Conservation (phyloP, 2,888 invertebrate genomes). For the Scrobipalpa atriplicella region DNA sequence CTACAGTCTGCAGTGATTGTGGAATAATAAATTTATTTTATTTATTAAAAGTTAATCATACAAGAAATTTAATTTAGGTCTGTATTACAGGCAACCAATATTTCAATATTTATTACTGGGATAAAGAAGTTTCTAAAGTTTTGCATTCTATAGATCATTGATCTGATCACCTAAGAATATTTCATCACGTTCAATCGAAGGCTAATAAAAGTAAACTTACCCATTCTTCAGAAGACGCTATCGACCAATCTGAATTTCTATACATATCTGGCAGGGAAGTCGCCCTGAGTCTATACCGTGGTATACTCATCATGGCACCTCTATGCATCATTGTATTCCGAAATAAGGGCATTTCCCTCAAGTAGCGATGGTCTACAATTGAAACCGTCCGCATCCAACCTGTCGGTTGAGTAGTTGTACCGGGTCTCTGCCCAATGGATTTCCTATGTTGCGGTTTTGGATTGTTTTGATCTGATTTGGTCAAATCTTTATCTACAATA, state of each 20-base stretch:
- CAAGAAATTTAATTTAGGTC: no score
- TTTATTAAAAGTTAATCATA: neutral
- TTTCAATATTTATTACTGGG: no score
- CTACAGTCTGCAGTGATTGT: neutral
- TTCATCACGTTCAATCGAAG: neutral
- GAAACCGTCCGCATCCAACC: slow-evolving; percentile 78
- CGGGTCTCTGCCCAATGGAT: slow-evolving; percentile 35
- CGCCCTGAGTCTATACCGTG: slow-evolving; percentile 90
- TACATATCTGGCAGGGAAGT: slow-evolving; percentile 96
- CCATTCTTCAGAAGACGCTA: slow-evolving; percentile 84
- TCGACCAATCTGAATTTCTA: slow-evolving; percentile 90
- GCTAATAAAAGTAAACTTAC: slow-evolving; percentile 83
- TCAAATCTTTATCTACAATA: slow-evolving; percentile 36
- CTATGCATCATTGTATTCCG: slow-evolving; percentile 92
- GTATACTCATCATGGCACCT: slow-evolving; percentile 91
- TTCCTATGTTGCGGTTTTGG: slow-evolving; percentile 39
- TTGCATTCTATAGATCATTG: no score
- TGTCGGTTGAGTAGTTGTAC: slow-evolving; percentile 36
- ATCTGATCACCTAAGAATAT: no score
- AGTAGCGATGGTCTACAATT: slow-evolving; percentile 84
- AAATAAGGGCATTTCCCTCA: slow-evolving; percentile 87
- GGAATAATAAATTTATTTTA: neutral
- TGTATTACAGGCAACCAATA: no score
- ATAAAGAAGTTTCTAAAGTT: no score
- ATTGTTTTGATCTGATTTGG: slow-evolving; percentile 33